phyloP scores from a whole-genome alignment of 2,113 vertebrate genomes.

The Sapayoa aenigma region DNA sequence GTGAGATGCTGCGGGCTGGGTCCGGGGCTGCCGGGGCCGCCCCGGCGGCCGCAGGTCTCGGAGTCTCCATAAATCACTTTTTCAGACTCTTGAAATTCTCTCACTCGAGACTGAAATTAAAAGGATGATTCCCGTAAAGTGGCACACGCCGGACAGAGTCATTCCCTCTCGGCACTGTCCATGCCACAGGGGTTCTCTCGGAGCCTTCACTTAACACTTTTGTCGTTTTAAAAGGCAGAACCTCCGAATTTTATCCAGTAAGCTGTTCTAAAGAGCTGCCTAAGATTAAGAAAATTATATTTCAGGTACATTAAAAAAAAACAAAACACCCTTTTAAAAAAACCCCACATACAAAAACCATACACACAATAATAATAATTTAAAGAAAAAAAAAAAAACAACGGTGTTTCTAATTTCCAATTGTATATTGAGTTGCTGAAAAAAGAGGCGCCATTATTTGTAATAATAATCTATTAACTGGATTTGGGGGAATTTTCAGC shows the following conservation, averaged over 20 bases:
- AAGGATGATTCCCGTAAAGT: not conserved
- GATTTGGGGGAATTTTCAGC: conserved; percentile 13
- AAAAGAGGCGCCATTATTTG: not conserved
- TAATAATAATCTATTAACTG: not conserved
- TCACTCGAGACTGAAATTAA: not conserved
- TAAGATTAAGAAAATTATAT: not conserved
- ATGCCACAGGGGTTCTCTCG: not conserved
- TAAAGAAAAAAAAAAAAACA: not conserved
- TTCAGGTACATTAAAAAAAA: not conserved
- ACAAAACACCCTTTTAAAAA: too few species aligned
- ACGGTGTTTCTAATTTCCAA: not conserved
- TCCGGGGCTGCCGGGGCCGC: not conserved
- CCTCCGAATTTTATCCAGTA: not conserved
- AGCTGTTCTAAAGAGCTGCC: not conserved
- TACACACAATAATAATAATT: not conserved
- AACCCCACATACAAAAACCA: not conserved
- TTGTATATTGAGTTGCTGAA: not conserved
- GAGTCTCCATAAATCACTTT: not conserved
- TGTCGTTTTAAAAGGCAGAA: conserved; percentile 3
- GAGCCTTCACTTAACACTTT: not conserved
- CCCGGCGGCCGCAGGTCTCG: not conserved
- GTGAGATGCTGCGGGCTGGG: not conserved
- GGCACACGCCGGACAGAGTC: not conserved
- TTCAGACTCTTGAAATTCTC: not conserved
- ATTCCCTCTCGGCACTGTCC: not conserved